phyloP scores from a whole-genome alignment of 2,113 vertebrate species.

The Cochlearius cochlearius region DNA sequence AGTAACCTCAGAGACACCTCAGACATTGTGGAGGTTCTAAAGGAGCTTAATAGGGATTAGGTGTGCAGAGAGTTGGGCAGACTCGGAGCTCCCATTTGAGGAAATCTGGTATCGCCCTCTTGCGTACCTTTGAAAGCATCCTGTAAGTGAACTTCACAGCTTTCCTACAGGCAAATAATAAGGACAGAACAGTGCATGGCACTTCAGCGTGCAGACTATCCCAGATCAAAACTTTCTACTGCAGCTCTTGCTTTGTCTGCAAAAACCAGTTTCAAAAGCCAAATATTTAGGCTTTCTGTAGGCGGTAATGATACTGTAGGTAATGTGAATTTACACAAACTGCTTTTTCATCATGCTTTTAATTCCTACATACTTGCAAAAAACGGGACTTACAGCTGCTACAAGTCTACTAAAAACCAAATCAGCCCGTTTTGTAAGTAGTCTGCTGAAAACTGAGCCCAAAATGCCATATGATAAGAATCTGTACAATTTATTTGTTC shows the following conservation, averaged over 20 bases:
- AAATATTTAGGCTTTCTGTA: neutral
- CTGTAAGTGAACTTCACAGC: neutral
- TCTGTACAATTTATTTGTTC: neutral
- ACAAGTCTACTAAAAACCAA: neutral
- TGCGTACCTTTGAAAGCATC: neutral
- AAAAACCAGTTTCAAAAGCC: neutral
- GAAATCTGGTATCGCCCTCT: neutral
- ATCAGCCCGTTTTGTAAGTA: neutral
- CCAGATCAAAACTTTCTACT: neutral
- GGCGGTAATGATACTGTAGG: neutral
- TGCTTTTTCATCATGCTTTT: neutral
- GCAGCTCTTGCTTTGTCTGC: neutral
- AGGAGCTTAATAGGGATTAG: neutral
- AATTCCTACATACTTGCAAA: neutral
- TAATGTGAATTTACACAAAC: neutral
- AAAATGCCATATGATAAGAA: neutral
- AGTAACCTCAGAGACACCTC: neutral
- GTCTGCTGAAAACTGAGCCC: neutral
- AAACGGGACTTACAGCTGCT: neutral
- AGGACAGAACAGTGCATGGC: neutral
- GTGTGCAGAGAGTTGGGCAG: neutral
- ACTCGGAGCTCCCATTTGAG: neutral
- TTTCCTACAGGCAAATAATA: neutral
- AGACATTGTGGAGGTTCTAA: neutral
- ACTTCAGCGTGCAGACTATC: too few species aligned